These are phyloP conservation scores for Tenrec ecaudatus DNA, from an alignment of 2,113 vertebrate genomes.

Conservation along the genomic window DNA sequence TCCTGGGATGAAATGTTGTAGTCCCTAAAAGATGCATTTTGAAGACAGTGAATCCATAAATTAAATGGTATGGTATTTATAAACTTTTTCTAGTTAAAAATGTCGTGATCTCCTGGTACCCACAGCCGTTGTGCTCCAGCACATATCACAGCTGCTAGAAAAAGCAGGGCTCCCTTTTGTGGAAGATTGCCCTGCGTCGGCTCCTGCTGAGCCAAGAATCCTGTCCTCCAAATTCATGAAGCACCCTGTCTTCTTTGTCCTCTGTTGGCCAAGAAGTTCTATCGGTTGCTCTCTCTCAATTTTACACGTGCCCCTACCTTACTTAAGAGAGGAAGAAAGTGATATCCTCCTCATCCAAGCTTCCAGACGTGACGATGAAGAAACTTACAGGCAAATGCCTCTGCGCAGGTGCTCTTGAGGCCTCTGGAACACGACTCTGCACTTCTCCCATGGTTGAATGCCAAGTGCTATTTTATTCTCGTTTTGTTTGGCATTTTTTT, in stretches of 20 bases:
- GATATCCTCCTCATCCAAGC: slow-evolving; percentile 24
- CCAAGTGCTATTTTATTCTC: not conserved
- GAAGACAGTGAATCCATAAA: not conserved
- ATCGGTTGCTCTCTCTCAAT: not conserved
- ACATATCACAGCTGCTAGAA: not conserved
- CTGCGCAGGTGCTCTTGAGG: not conserved
- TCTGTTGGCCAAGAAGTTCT: not conserved
- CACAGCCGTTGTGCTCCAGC: not conserved
- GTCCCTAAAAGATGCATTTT: not conserved
- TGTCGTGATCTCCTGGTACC: slow-evolving; percentile 19
- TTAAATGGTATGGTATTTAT: not conserved
- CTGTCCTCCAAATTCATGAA: not conserved
- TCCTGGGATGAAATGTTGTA: not conserved
- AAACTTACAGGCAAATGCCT: slow-evolving; percentile 57
- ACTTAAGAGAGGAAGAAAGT: slow-evolving; percentile 40
- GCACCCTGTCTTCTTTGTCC: not conserved
- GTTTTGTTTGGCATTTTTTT: slow-evolving; percentile 45
- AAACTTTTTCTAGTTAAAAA: slow-evolving; percentile 24
- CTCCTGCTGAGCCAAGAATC: not conserved
- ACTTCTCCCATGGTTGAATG: slow-evolving; percentile 45
- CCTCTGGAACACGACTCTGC: slow-evolving; percentile 18
- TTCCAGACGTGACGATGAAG: slow-evolving; percentile 39
- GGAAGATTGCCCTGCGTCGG: not conserved
- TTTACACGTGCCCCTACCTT: slow-evolving; percentile 12
- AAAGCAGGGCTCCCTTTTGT: not conserved